Percentiles rank a stretch among this genome's conserved stretches.
Evolutionary conservation across 2,797 vertebrate genomes (phyloP).

Genomic region (Hozukius guyotensis): DNA sequence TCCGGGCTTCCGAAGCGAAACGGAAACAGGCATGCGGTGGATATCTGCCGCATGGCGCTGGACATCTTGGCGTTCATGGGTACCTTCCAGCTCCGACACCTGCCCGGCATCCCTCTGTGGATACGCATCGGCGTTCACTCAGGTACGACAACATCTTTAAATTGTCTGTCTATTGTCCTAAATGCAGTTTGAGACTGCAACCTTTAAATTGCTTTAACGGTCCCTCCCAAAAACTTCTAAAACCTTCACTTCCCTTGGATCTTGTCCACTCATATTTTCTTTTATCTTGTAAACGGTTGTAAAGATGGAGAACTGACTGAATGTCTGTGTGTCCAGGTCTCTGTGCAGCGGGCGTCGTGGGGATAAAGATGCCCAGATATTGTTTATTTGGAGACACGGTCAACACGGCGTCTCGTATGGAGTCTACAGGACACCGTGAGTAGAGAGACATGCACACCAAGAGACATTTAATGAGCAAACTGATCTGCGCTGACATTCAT

Average conservation of each 20-base stretch:
- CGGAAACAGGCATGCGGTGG: constrained; percentile 92
- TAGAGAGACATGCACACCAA: neutral
- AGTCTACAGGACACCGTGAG: constrained; percentile 97
- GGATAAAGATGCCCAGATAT: constrained; percentile 98
- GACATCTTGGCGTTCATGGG: constrained; percentile 95
- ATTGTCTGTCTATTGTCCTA: neutral
- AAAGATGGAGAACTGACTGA: neutral
- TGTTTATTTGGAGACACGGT: constrained; percentile 97
- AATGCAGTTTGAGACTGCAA: neutral
- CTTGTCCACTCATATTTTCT: neutral
- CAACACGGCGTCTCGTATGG: constrained; percentile 96
- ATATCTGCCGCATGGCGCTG: constrained; percentile 95
- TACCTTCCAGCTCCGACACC: constrained; percentile 91
- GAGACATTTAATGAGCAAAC: neutral
- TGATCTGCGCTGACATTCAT: neutral
- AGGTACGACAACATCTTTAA: constrained; percentile 74
- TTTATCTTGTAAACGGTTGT: neutral
- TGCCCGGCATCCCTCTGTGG: constrained; percentile 94
- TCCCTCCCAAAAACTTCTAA: neutral
- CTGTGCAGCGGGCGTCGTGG: constrained; percentile 96
- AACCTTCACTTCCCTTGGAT: neutral
- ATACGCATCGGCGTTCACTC: constrained; percentile 97
- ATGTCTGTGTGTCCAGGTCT: constrained; percentile 81
- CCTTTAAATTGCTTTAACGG: neutral
- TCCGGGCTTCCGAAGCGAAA: constrained; percentile 93